Evolutionary conservation across 2,113 vertebrate genomes (phyloP), one percentile per base, ranked within the genome.

Genomic region (Zosterops borbonicus): DNA sequence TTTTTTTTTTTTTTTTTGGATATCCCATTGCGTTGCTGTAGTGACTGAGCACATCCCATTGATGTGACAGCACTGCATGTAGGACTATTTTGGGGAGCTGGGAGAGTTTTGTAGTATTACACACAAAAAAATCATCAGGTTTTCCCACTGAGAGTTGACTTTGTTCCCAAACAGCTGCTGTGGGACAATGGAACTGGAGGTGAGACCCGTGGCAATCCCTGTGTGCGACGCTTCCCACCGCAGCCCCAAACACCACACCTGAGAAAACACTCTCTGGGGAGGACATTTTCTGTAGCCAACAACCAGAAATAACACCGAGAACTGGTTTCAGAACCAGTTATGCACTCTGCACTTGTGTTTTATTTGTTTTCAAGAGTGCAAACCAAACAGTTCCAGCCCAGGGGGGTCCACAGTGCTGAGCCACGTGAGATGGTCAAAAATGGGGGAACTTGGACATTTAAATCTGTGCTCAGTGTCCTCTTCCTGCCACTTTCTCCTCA

Each of bases 241-340:
- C 71, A 85, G 46, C 27, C 76, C 67, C 80, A 3, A 55, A 8
- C 20, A 65, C n/a, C 1, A 9, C 55, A 19, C 50, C 44, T 0
- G 12, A 79, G 67, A 55, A 62, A 83, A 62, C 22, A 50, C 27
- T 2, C 19, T 29, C 20, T 41, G 77, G 60, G 64, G 1, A 90
- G 92, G 71, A 29, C 63, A 18, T 31, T 31, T 92, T 37, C 71
- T 44, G 33, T 0, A 88, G 56, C 86, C 80, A 71, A 10, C 14
- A 23, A 89, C 73, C 91, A 89, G 94, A 96, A 95, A 53, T 49
- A 87, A 92, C 84, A 46, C 41, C 29, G 24, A 89, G 33, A 91
- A 81, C 77, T 60, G 83, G 64, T 82, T 95, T 64, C 73, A 87
- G 35, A 78, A 94, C 64, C 73, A 82, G 73, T 82, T n/a, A 22